Base-by-base conservation (phyloP, 2,888 invertebrate genomes). In the Hydropsyche betteni region DNA sequence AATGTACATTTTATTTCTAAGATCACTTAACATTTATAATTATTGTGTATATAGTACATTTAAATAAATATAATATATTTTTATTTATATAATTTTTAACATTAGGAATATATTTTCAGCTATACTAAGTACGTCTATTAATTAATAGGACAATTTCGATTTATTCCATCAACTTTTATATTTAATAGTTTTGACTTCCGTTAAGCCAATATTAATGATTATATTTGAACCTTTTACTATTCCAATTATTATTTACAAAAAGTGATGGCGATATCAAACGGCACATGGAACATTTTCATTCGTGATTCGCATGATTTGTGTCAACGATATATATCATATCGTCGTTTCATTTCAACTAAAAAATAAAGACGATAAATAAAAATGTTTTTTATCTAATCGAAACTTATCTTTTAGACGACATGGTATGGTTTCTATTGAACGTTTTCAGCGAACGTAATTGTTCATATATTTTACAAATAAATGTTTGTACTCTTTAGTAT, bases 21-120 rank as follows among this genome's bases (percentile, higher is more conserved):
- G 34, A 64, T 64, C 64, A 36, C 64, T 64, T 64, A 34, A 64
- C 36, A 64, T 33, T 10, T 64, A 64, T 34, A 58, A 58, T 58
- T 44, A 16, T n/a, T 55, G 34, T 64, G 44, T 44, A 44, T 44
- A 55, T 55, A 36, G 7, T 52, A 52, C 69, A 52, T 69, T 52
- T 69, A 69, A 69, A 52, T 52, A 69, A 52, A 69, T 69, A 69
- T 69, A 52, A 5, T n/a, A 68, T 68, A 68, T 68, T n/a, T 69
- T 14, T 52, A 24, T 50, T n/a, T 69, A 69, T 50, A 69, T 69
- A 44, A 8, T 36, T 64, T 34, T 64, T 36, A 36, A 64, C 64
- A 64, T 64, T 58, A 58, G 58, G 58, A 58, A 36, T 64, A 64
- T 64, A 64, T 64, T 36, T 36, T 14, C 36, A 24, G 64, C 36